These are phyloP conservation scores for Horisme vitalbata DNA, from an alignment of 2,888 invertebrate genomes.

Conservation along the genomic window DNA sequence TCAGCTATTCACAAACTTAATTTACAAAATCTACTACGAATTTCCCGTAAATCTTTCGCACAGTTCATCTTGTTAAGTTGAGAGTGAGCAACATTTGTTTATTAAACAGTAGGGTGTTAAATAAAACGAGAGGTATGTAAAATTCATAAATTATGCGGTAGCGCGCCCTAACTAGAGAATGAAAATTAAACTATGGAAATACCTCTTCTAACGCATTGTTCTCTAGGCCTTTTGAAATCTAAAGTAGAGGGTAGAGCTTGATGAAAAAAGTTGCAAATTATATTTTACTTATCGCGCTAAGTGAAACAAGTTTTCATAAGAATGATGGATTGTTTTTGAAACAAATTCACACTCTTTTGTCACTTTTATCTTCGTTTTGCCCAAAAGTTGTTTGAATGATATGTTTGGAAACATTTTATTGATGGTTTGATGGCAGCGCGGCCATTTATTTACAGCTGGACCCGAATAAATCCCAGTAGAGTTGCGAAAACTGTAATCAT, in stretches of 20 bases:
- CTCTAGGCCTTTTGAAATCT: conserved; percentile 2
- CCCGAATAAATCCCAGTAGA: conserved; percentile 59
- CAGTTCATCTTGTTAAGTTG: conserved; percentile 14
- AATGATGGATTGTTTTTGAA: conserved; percentile 10
- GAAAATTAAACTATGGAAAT: conserved; percentile 13
- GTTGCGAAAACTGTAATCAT: conserved; percentile 62
- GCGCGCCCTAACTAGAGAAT: conserved; percentile 11
- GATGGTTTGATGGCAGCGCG: conserved; percentile 55
- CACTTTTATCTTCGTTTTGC: conserved; percentile 35
- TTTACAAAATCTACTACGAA: conserved; percentile 9
- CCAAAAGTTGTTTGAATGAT: conserved; percentile 51
- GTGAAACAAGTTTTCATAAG: no score
- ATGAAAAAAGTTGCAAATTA: not conserved
- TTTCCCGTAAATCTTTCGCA: conserved; percentile 19
- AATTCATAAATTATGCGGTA: conserved; percentile 12
- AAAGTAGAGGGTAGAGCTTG: conserved; percentile 2
- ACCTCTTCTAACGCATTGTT: conserved; percentile 10
- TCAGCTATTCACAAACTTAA: conserved; percentile 19
- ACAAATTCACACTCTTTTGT: conserved; percentile 25
- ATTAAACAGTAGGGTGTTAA: conserved; percentile 24
- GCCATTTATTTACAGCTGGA: conserved; percentile 59
- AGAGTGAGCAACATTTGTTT: conserved; percentile 22
- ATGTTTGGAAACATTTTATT: conserved; percentile 62
- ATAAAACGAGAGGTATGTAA: conserved; percentile 19
- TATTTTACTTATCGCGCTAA: no score